Evolutionary conservation across 2,797 vertebrate genomes (phyloP).

Genomic region (Coregonus ussuriensis): DNA sequence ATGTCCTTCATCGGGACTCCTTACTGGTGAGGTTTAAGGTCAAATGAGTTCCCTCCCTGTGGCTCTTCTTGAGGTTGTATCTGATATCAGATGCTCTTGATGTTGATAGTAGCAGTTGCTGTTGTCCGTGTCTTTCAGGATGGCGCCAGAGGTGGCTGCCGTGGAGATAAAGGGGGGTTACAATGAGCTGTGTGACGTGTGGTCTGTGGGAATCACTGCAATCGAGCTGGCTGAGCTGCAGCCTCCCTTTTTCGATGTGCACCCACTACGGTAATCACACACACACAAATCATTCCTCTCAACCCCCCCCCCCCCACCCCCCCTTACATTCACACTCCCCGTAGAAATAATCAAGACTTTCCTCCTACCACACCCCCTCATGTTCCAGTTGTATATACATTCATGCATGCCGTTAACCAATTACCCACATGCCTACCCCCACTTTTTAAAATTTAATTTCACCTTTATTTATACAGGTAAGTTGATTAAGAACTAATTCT

Average conservation of each 20-base stretch:
- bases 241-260: constrained; percentile 87
- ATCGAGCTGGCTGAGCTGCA: constrained; percentile 88
- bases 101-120: background rate
- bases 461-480: too few relatives aligned
- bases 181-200: constrained; percentile 89
- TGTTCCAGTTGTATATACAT: background rate
- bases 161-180: constrained; percentile 92
- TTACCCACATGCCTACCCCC: background rate
- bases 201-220: constrained; percentile 92
- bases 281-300: background rate
- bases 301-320: background rate
- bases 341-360: background rate
- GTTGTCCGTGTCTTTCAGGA: constrained; percentile 73
- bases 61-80: background rate
- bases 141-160: constrained; percentile 91
- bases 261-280: constrained; percentile 81
- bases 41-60: background rate
- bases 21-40: constrained; percentile 83
- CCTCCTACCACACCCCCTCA: background rate
- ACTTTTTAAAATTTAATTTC: background rate
- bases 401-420: background rate
- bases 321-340: background rate
- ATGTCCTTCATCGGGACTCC: constrained; percentile 94
- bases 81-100: too few relatives aligned
- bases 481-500: too few relatives aligned